Evolutionary conservation across 2,113 vertebrate species (phyloP), one percentile per base, ranked within the genome.

Genomic region (Bos taurus): DNA sequence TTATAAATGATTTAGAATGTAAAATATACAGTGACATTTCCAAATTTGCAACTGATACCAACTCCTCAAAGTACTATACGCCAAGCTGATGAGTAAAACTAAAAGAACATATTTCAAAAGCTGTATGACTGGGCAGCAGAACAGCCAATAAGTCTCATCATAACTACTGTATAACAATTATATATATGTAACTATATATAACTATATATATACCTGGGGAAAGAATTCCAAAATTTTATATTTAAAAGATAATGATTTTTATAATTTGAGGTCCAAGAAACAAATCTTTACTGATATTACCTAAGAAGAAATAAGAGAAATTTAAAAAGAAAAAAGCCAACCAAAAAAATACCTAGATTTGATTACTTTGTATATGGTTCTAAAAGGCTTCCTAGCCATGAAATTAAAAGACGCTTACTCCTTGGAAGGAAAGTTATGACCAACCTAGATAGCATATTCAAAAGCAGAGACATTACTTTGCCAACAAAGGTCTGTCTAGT

Each of bases 181-280:
- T 21, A 54, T 52, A 52, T 83, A 36, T 26, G 25, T 62, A 33
- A 83, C 33, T 83, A 46, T 43, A 46, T 36, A 71, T 62, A 33
- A 83, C 33, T 83, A 46, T 43, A 46, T 36, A 71, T 13, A 43
- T 67, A 90, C 52, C 14, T 85, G 40, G 50, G 67, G 46, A 95
- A 92, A 94, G 10, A 90, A 88, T 90, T 93, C 26, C 3, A 46
- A 77, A 90, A 81, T 54, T 54, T 89, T 90, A 86, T 71, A 3
- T 12, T 86, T 95, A 54, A 57, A 93, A 64, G 40, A 57, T 62
- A 92, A 86, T 33, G 5, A 54, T 88, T 23, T n/a, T 94, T 52
- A 91, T 74, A 46, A 95, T 57, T 89, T 92, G 84, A 88, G 21
- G 60, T 14, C 15, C 88, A 97, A 77, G 33, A 90, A 96, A 93